Evolutionary conservation across 2,797 vertebrate genomes (phyloP), one percentile per base, ranked within the genome.

Genomic region (Falco novaeseelandiae): DNA sequence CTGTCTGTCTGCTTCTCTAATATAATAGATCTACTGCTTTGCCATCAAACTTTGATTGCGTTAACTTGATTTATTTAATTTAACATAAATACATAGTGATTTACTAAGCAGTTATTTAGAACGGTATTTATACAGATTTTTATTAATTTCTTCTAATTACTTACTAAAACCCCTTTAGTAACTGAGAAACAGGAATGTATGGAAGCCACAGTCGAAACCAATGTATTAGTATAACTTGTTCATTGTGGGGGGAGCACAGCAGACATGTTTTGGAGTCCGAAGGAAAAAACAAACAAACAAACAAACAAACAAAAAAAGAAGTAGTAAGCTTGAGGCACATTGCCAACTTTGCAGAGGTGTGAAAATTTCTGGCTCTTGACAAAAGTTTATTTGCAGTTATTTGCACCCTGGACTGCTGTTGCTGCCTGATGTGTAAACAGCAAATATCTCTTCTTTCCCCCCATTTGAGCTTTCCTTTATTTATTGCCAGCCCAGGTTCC

Each of bases 371-470:
- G 73, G 54, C 83, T 95, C 48, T 67, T 91, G 82, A 58, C 67
- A 73, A 78, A 96, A 94, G 89, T 95, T 93, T 94, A 85, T 92
- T 67, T 84, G 81, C 76, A 66, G 72, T 82, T 92, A 62, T 93
- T 85, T 90, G 70, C 67, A 83, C 73, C 18, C 34, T 54, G 82
- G 58, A 36, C 93, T 91, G 86, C 72, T 85, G 96, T 93, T 88
- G 44, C 34, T 91, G 51, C 49, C 52, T 66, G 14, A 21, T 38
- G 9, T 40, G 70, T 84, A 83, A 96, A 74, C 74, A 89, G 59
- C 40, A 72, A 51, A 71, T 61, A 10, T 4, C 3, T 57, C 8
- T 40, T 49, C 6, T 17, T 17, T 44, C 42, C 16, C 42, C 42
- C 42, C 2, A 1, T 26, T 34, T 61, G 44, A 51, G 18, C 18